phyloP scores from a whole-genome alignment of 2,888 invertebrate genomes.

The Troilus luridus region DNA sequence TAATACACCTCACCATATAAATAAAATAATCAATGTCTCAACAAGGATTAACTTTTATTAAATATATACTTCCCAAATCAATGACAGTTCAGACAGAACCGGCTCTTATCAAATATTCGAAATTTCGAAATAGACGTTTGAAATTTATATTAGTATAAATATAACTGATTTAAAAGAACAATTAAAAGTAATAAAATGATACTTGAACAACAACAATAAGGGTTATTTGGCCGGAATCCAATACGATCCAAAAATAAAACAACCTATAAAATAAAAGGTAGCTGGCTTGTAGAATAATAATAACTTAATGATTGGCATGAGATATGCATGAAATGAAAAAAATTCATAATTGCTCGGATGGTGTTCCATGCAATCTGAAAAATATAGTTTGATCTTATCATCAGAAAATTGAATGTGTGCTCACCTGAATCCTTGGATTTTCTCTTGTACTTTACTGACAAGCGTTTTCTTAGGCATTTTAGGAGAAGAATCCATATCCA shows the following conservation, averaged over 20 bases:
- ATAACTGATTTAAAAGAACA: background rate
- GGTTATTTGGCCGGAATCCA: background rate
- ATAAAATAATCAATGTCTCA: background rate
- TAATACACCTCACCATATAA: background rate
- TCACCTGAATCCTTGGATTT: constrained; percentile 80
- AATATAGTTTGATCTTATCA: background rate
- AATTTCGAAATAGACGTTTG: background rate
- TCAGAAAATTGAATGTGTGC: constrained; percentile 63
- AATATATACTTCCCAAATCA: background rate
- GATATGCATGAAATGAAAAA: background rate
- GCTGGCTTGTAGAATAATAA: background rate
- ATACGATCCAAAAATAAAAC: constrained; percentile 15
- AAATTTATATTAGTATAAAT: background rate
- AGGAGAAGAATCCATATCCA: constrained; percentile 72
- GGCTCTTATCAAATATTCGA: background rate
- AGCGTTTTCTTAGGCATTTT: constrained; percentile 73
- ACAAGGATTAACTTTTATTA: background rate
- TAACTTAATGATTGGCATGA: background rate
- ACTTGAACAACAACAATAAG: background rate
- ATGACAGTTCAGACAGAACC: background rate
- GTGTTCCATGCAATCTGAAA: background rate
- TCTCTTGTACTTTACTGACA: constrained; percentile 76
- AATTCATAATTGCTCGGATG: background rate
- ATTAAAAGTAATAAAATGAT: background rate
- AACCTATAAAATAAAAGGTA: background rate